Percentiles rank a stretch among this genome's conserved stretches.
Conservation (phyloP, 2,888 invertebrate genomes). For the Orthosia incerta region DNA sequence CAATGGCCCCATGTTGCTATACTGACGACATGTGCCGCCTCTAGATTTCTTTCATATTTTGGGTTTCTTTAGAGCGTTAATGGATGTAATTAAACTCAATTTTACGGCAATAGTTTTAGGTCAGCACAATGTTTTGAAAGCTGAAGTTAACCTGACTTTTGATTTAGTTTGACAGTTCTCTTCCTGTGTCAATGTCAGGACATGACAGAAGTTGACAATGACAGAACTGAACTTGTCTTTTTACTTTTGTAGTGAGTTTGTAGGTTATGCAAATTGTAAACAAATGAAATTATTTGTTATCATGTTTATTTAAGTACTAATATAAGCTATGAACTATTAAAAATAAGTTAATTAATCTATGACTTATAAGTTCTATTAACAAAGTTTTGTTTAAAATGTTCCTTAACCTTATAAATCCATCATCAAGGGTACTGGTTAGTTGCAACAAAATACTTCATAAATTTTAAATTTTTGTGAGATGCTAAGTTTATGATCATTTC, state of each 20-base stretch:
- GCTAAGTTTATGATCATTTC: constrained; percentile 50
- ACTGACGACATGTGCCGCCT: neutral
- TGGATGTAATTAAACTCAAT: neutral
- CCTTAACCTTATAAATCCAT: constrained; percentile 26
- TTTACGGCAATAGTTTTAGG: neutral
- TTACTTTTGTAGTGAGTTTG: too few species aligned
- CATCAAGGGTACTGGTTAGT: constrained; percentile 40
- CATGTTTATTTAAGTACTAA: neutral
- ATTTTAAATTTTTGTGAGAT: neutral
- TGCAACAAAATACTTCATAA: neutral
- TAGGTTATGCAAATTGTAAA: constrained; percentile 50
- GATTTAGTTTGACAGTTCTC: too few species aligned
- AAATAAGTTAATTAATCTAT: neutral
- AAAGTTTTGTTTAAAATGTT: constrained; percentile 32
- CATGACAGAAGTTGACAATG: too few species aligned
- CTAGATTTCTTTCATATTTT: neutral
- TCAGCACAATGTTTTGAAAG: neutral
- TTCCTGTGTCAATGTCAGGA: too few species aligned
- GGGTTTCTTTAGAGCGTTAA: neutral
- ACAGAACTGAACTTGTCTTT: too few species aligned
- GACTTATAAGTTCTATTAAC: neutral
- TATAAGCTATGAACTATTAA: neutral
- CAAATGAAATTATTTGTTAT: constrained; percentile 25
- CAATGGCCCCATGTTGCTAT: neutral
- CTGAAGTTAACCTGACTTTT: too few species aligned